Evolutionary conservation across 2,888 invertebrate genomes (phyloP).

Genomic region (Xanthorhoe spadicearia): DNA sequence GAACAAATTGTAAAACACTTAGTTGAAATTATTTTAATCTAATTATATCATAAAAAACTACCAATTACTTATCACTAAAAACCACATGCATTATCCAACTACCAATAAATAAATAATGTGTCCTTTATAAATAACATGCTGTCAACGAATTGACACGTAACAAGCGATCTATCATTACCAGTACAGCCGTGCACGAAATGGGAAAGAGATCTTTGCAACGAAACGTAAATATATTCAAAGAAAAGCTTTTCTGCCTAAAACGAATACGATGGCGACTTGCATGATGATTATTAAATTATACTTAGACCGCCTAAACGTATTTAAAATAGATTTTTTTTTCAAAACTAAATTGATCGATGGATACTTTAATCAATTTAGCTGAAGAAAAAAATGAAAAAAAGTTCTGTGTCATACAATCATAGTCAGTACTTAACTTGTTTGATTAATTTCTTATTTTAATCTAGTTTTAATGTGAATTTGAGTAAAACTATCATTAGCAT

Average conservation of each 20-base stretch:
- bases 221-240: conserved; percentile 45
- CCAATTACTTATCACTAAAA: conserved; percentile 9
- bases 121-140: conserved; percentile 51
- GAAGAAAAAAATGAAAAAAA: too few relatives aligned
- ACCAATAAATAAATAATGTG: conserved; percentile 33
- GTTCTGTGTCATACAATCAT: too few relatives aligned
- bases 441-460: too few relatives aligned
- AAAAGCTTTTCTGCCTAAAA: conserved; percentile 23
- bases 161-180: conserved; percentile 55
- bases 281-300: too few relatives aligned
- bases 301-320: too few relatives aligned
- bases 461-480: too few relatives aligned
- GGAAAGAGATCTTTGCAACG: conserved; percentile 76
- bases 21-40: background rate
- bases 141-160: conserved; percentile 46
- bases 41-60: conserved; percentile 1
- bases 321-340: too few relatives aligned
- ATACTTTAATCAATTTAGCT: too few relatives aligned
- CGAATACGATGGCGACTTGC: conserved; percentile 4
- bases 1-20: background rate
- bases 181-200: conserved; percentile 55
- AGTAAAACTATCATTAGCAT: too few relatives aligned
- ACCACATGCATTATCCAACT: conserved; percentile 51
- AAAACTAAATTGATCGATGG: too few relatives aligned
- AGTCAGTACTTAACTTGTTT: too few relatives aligned